Base-by-base conservation (phyloP, 1,140 invertebrate genomes). In the Panagrolaimus sp. region DNA sequence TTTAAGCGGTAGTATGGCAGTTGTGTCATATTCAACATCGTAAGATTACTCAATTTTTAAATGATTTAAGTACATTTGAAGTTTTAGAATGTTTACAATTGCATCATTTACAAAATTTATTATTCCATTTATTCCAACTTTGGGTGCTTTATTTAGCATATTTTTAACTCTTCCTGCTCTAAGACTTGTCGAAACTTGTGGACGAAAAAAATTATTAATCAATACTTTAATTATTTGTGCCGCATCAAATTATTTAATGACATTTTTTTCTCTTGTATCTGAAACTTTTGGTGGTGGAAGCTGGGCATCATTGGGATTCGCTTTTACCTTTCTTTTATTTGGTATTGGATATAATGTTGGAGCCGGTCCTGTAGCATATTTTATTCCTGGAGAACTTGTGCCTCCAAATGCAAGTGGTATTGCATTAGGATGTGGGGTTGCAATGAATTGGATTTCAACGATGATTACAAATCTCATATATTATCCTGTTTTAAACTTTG, bases 301-400 rank as follows among this genome's bases (percentile, higher is more conserved):
- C 13, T 76, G 72, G 72, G 69, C 72, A 53, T 72, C 76, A 0
- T 71, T 68, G 57, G 68, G 43, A 45, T 74, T 78, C 27, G 68
- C 51, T 2, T 20, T 77, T 13, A 65, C 76, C 1, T 78, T 78
- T 38, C 48, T 78, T 0, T 38, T 78, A n/a, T 69, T 72, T 42
- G 76, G 76, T 23, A 44, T 78, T 7, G 76, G 73, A 14, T 78
- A 78, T 71, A 78, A 78, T 63, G 44, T 78, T 43, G 76, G 76
- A 3, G 63, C 66, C 25, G 74, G 75, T n/a, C 76, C 76, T 38
- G 63, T 78, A 16, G 70, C 73, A 11, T 78, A 75, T 43, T 78
- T 78, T 44, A 42, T 78, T n/a, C 76, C 76, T 9, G 74, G 53
- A 5, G 76, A 78, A 57, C 42, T 78, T 14, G 76, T 78, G n/a